Evolutionary conservation across 1,140 invertebrate species (phyloP), one percentile per base, ranked within the genome.

Genomic region (Patella vulgata): DNA sequence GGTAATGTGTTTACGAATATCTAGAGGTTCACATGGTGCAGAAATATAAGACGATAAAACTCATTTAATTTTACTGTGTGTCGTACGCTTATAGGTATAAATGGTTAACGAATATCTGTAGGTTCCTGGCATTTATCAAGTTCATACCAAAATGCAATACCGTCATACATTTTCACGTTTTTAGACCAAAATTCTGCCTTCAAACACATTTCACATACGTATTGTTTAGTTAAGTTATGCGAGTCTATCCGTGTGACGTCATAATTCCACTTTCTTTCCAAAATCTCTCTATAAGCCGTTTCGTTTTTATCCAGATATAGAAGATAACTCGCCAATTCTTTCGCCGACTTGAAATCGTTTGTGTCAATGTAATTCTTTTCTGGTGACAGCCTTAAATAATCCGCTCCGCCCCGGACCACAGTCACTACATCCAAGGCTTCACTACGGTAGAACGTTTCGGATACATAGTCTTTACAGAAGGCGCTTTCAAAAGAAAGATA

Each of bases 371-470:
- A 48, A 17, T 44, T 47, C n/a, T n/a, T 19, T 6, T 17, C 12
- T 21, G 57, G 57, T 2, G 40, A 9, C n/a, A 59, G 33, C 19
- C 2, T 17, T 2, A 25, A 5, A 28, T 61, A 61, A 36, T 61
- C 30, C 5, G 59, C 59, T 21, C 50, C 50, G 6, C 59, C 59
- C 40, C 59, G 14, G 33, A 61, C 59, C 0, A 61, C 42, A 3
- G 59, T 48, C 14, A 61, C 50, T 23, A 53, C 40, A 0, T 70
- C 42, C 33, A 33, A 39, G 14, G 63, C 50, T 3, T 60, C 30
- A 19, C 65, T 68, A 14, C 19, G 23, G 19, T 27, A 68, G 40
- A 71, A 66, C 52, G 65, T 71, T 48, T 71, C 70, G 17, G 70
- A 55, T 33, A 71, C 48, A 52, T 72, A 72, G 40, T 72, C 60